Evolutionary conservation across 2,797 vertebrate species (phyloP), one percentile per base, ranked within the genome.

Genomic region (Trachops cirrhosus): DNA sequence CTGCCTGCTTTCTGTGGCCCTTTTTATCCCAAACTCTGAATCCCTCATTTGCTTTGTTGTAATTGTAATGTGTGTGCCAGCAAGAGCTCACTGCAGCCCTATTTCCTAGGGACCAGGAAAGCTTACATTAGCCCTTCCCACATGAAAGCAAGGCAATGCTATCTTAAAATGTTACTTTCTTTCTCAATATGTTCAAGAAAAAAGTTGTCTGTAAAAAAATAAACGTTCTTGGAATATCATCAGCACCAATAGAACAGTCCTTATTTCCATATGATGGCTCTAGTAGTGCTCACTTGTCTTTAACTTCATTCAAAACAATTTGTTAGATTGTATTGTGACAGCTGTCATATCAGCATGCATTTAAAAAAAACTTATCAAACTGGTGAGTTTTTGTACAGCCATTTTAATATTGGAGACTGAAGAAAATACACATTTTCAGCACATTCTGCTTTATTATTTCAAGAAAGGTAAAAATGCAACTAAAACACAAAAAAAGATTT

Each of bases 131-230:
- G 50, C 50, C 32, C 80, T 83, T 86, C 75, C 12, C 74, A 57
- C 29, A 50, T 46, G 46, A 86, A 94, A 94, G 39, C 19, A 75
- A 93, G 77, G 18, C 57, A 74, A 54, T 54, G 70, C 34, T 75
- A 77, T 37, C 70, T 80, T 67, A 75, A 82, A 62, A 87, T 71
- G 14, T 22, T 54, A 78, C 73, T 89, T 97, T 88, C 32, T 83
- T 92, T 82, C 41, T 91, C 86, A 68, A 54, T 71, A 59, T 84
- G 19, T 50, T 93, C 64, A 89, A 96, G 74, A 92, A 94, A 91
- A 39, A 70, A 26, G 26, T 48, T 94, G 6, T 54, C 34, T 57
- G 44, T 54, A 75, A 50, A 94, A 54, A 92, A 96, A 79, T 64
- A 67, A 74, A 32, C 34, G 46, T 88, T 52, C 46, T 34, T 75